phyloP scores from a whole-genome alignment of 2,113 vertebrate genomes.

The Psittacula cyanocephala region DNA sequence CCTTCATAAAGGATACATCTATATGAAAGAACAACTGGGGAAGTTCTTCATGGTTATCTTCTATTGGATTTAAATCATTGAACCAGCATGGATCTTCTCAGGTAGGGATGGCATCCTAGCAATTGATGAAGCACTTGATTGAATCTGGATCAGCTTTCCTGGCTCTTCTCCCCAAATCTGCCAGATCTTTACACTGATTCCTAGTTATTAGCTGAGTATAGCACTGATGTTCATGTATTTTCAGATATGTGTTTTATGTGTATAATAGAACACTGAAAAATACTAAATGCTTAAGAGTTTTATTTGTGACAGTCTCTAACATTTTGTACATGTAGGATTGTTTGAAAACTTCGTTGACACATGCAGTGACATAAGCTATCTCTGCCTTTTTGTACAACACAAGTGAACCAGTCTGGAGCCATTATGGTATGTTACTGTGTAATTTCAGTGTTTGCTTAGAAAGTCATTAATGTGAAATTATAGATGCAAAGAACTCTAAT shows the following conservation, averaged over 20 bases:
- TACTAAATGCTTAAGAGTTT: not conserved
- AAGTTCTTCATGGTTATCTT: not conserved
- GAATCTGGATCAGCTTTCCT: not conserved
- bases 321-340: not conserved
- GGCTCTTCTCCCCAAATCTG: not conserved
- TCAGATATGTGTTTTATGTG: not conserved
- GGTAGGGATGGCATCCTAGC: not conserved
- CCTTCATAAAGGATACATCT: not conserved
- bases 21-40: not conserved
- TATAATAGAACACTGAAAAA: not conserved
- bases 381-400: not conserved
- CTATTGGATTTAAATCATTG: not conserved
- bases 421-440: not conserved
- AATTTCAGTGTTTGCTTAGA: constrained; percentile 12
- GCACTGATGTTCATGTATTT: not conserved
- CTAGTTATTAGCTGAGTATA: not conserved
- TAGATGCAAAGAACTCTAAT: constrained; percentile 2
- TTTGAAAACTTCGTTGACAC: not conserved
- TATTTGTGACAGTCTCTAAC: not conserved
- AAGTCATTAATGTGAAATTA: constrained; percentile 8
- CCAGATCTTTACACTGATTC: not conserved
- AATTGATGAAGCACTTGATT: not conserved
- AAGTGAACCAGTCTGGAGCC: not conserved
- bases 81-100: not conserved
- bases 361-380: not conserved